Percentiles rank a stretch among this genome's conserved stretches.
Conservation (phyloP, 92 coral and sea anemone species). For the Actinostola sp. region DNA sequence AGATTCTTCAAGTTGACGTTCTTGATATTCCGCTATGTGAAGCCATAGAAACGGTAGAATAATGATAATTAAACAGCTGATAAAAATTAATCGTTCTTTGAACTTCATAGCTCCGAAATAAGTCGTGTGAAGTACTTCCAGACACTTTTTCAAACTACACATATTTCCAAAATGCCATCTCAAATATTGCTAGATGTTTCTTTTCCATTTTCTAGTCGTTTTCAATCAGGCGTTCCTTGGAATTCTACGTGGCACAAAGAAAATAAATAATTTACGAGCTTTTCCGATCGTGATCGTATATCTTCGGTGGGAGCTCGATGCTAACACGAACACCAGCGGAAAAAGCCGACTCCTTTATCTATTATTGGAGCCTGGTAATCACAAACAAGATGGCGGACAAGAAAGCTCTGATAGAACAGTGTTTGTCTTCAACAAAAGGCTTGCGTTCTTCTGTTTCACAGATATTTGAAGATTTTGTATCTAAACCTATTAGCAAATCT, state of each 20-base stretch:
- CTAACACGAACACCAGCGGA: conserved; percentile 7
- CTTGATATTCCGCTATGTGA: conserved; percentile 46
- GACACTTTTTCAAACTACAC: conserved; percentile 32
- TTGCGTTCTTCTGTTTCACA: conserved; percentile 68
- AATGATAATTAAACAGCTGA: conserved; percentile 48
- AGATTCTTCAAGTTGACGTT: conserved; percentile 18
- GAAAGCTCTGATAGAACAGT: conserved; percentile 45
- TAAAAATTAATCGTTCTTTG: conserved; percentile 74
- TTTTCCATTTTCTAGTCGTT: conserved; percentile 26
- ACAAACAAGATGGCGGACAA: conserved; percentile 79
- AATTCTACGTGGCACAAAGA: conserved; percentile 62
- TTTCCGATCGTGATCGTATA: conserved; percentile 16
- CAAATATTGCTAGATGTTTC: not conserved
- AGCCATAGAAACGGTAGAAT: conserved; percentile 78
- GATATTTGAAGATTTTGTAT: conserved; percentile 72
- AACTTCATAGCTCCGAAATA: conserved; percentile 82
- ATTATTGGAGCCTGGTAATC: conserved; percentile 4
- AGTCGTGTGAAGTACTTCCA: conserved; percentile 20
- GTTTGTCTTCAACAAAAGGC: conserved; percentile 58
- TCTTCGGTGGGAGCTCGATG: conserved; percentile 19
- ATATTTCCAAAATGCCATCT: conserved; percentile 8
- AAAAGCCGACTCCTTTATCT: conserved; percentile 7
- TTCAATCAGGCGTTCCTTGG: conserved; percentile 65
- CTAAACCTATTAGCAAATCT: conserved; percentile 37
- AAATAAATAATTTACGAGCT: conserved; percentile 36